Conservation (phyloP, 2,797 vertebrate genomes). For the Remorina albescens region DNA sequence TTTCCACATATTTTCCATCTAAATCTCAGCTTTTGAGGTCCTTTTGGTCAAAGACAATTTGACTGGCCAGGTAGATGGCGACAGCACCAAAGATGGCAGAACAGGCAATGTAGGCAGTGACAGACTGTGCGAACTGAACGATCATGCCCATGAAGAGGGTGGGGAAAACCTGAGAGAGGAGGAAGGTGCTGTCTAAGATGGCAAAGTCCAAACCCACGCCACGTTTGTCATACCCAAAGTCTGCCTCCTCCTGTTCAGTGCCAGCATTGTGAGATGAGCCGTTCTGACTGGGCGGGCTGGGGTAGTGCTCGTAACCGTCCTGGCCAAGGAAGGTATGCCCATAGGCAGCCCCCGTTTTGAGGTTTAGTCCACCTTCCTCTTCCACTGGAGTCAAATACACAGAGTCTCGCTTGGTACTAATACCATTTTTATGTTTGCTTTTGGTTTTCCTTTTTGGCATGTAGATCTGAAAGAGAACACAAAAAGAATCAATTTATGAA, state of each 20-base stretch:
- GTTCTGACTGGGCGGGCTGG: slow-evolving; percentile 63
- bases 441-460: slow-evolving; percentile 83
- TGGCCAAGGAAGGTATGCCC: slow-evolving; percentile 60
- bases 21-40: slow-evolving; percentile 79
- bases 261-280: slow-evolving; percentile 41
- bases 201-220: slow-evolving; percentile 88
- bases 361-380: slow-evolving; percentile 61
- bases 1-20: slow-evolving; percentile 15
- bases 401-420: slow-evolving; percentile 71
- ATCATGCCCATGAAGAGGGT: slow-evolving; percentile 88
- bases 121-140: slow-evolving; percentile 85
- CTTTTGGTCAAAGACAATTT: slow-evolving; percentile 86
- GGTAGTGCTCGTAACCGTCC: slow-evolving; percentile 64
- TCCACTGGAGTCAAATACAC: slow-evolving; percentile 73
- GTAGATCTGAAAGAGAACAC: slow-evolving; percentile 77
- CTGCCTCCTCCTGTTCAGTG: slow-evolving; percentile 54
- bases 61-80: slow-evolving; percentile 82
- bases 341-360: slow-evolving; percentile 57
- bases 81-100: slow-evolving; percentile 84
- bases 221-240: slow-evolving; percentile 73
- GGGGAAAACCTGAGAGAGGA: slow-evolving; percentile 89
- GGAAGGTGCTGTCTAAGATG: slow-evolving; percentile 87
- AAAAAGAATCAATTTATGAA: not conserved
- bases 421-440: slow-evolving; percentile 68
- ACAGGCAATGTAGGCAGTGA: slow-evolving; percentile 86